phyloP scores from a whole-genome alignment of 2,888 invertebrate genomes.

The Ectobius pallidus region DNA sequence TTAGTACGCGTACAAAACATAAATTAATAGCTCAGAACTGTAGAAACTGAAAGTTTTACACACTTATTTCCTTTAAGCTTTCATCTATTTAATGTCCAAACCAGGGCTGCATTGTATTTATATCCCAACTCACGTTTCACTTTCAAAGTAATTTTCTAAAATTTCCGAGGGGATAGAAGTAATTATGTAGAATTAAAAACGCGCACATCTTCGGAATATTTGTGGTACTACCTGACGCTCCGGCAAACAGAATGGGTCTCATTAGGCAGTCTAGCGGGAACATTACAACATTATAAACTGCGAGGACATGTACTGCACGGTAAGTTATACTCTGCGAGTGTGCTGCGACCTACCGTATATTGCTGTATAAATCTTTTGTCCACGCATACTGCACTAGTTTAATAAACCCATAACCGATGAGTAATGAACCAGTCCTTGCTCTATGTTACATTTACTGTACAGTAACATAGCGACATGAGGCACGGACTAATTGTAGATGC shows the following conservation, averaged over 20 bases:
- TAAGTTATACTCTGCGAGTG: neutral
- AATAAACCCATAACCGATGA: constrained; percentile 21
- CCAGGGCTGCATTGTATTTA: too few relatives aligned
- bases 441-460: neutral
- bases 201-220: neutral
- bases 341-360: neutral
- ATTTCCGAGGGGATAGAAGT: too few relatives aligned
- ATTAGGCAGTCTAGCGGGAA: neutral
- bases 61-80: too few relatives aligned
- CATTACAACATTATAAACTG: constrained; percentile 13
- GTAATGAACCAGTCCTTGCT: neutral
- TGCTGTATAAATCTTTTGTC: constrained; percentile 3
- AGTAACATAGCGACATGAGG: too few relatives aligned
- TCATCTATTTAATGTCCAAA: too few relatives aligned
- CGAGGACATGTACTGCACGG: constrained; percentile 2
- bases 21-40: too few relatives aligned
- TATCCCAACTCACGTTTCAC: too few relatives aligned
- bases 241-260: constrained; percentile 1
- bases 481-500: too few relatives aligned
- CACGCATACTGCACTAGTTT: constrained; percentile 8
- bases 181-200: neutral
- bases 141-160: too few relatives aligned
- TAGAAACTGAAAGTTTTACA: too few relatives aligned
- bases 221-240: neutral
- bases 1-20: too few relatives aligned